Percentiles rank a stretch among this genome's conserved stretches.
Evolutionary conservation across 2,888 invertebrate species (phyloP).

Genomic region (Lochmaea crataegi): DNA sequence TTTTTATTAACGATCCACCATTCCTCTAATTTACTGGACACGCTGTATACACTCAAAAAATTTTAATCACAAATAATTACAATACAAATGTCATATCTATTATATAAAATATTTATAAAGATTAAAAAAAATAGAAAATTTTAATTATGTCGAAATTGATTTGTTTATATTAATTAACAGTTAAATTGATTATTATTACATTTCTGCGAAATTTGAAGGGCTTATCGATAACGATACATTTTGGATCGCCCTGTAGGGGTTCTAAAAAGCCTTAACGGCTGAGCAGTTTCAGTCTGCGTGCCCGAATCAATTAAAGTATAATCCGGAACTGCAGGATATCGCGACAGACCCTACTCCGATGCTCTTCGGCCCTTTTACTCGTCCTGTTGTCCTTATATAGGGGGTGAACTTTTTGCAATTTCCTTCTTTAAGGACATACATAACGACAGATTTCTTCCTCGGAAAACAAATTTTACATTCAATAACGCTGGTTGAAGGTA

Average conservation of each 20-base stretch:
- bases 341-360: conserved; percentile 56
- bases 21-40: no score
- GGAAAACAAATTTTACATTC: conserved; percentile 12
- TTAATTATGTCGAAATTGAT: no score
- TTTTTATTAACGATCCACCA: no score
- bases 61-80: no score
- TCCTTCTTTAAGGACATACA: conserved; percentile 25
- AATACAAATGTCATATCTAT: no score
- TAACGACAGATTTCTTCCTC: conserved; percentile 8
- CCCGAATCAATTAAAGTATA: conserved; percentile 72
- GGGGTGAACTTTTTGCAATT: conserved; percentile 41
- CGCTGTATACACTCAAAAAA: no score
- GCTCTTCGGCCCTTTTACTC: conserved; percentile 32
- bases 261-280: conserved; percentile 61
- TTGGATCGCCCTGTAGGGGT: conserved; percentile 26
- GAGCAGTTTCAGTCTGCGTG: conserved; percentile 64
- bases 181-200: no score
- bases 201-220: no score
- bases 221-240: neutral
- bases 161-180: no score
- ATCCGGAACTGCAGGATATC: conserved; percentile 68
- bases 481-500: neutral
- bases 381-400: conserved; percentile 38
- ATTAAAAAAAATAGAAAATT: no score
- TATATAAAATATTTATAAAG: no score